These are phyloP conservation scores for Periphyllus acericola DNA, from an alignment of 2,888 invertebrate species.

Conservation along the genomic window DNA sequence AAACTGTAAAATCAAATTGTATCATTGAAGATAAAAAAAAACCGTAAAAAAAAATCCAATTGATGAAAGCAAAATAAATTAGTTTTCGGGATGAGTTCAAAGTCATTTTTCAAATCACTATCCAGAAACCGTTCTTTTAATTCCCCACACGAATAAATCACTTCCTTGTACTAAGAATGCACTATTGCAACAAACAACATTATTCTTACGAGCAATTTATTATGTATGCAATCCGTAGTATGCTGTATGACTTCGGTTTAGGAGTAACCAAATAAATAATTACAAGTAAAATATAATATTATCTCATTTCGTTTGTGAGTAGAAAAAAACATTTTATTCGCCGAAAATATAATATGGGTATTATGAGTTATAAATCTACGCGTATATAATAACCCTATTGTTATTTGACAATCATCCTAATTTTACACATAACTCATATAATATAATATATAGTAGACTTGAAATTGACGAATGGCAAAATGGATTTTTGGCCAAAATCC, in stretches of 20 bases:
- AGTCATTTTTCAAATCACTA: no score
- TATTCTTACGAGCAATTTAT: background rate
- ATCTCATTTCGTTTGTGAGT: background rate
- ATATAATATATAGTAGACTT: background rate
- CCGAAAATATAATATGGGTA: background rate
- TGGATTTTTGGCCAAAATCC: background rate
- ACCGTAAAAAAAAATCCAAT: no score
- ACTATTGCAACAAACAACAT: background rate
- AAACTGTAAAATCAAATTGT: no score
- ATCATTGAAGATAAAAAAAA: no score
- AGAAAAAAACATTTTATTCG: no score
- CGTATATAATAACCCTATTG: background rate
- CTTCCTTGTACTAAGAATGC: no score
- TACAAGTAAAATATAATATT: background rate
- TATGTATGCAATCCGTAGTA: background rate
- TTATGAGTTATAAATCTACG: background rate
- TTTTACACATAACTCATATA: background rate
- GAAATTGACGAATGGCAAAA: background rate
- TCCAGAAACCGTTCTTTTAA: no score
- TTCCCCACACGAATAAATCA: no score
- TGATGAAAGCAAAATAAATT: no score
- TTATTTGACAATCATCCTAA: background rate
- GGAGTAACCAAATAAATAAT: no score
- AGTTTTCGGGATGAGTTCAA: no score
- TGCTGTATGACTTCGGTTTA: background rate